Conservation (phyloP, 2,888 invertebrate genomes). For the Catocala nupta region DNA sequence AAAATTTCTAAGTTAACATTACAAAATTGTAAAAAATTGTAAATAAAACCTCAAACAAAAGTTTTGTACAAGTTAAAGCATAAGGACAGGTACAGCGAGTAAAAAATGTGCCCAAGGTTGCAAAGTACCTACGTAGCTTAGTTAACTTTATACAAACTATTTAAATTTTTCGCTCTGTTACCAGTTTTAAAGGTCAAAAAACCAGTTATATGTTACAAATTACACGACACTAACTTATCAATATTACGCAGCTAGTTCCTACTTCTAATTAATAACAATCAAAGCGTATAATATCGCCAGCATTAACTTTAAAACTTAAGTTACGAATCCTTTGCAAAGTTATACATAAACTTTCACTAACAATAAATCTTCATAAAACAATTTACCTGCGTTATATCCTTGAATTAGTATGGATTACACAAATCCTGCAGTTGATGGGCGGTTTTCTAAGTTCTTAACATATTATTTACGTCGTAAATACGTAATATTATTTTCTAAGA, state of each 20-base stretch:
- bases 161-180: constrained; percentile 20
- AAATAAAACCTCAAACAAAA: neutral
- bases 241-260: constrained; percentile 10
- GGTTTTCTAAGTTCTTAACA: constrained; percentile 59
- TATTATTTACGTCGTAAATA: constrained; percentile 64
- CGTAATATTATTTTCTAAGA: constrained; percentile 60
- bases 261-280: constrained; percentile 18
- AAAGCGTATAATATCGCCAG: neutral
- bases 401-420: constrained; percentile 56
- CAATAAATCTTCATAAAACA: constrained; percentile 40
- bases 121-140: neutral
- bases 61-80: neutral
- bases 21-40: neutral
- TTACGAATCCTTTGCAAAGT: constrained; percentile 15
- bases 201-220: constrained; percentile 33
- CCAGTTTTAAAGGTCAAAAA: constrained; percentile 38
- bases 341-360: constrained; percentile 71
- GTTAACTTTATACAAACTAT: constrained; percentile 10
- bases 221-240: constrained; percentile 4
- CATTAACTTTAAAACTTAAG: constrained; percentile 36
- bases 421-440: constrained; percentile 62
- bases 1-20: neutral
- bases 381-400: constrained; percentile 68
- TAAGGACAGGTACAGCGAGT: constrained; percentile 32
- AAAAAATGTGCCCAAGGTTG: constrained; percentile 49